Percentiles rank a stretch among this genome's conserved stretches.
Conservation (phyloP, 1,140 invertebrate species). For the Periplaneta americana region DNA sequence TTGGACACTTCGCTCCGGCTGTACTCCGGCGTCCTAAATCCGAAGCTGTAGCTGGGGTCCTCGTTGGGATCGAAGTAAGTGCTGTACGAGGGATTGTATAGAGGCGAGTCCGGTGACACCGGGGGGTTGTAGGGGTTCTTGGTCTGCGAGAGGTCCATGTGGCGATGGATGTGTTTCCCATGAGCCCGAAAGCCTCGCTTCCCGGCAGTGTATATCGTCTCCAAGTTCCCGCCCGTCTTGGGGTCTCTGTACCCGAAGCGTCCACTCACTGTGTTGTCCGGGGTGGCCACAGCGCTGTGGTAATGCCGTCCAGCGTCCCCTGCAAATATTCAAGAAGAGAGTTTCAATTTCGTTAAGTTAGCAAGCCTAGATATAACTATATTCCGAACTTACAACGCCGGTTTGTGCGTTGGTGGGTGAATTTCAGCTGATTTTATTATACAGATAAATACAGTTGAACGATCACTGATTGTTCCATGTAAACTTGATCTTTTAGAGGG, state of each 20-base stretch:
- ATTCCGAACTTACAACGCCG: too few species aligned
- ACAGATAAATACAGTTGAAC: too few species aligned
- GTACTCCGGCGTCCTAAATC: constrained; percentile 55
- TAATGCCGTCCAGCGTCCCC: constrained; percentile 28
- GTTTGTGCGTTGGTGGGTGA: too few species aligned
- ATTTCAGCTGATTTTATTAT: too few species aligned
- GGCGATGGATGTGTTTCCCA: constrained; percentile 60
- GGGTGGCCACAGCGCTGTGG: constrained; percentile 25
- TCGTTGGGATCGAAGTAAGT: constrained; percentile 63
- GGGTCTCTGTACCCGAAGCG: constrained; percentile 60
- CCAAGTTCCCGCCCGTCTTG: constrained; percentile 51
- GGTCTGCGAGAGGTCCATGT: constrained; percentile 47
- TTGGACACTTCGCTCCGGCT: constrained; percentile 47
- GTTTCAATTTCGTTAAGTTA: neutral
- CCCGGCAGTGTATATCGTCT: constrained; percentile 65
- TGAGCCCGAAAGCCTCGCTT: constrained; percentile 61
- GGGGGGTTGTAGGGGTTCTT: constrained; percentile 33
- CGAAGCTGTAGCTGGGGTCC: constrained; percentile 63
- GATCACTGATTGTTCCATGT: too few species aligned
- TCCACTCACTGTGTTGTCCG: constrained; percentile 30
- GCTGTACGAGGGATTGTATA: constrained; percentile 49
- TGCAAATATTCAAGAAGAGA: neutral
- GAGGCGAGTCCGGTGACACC: constrained; percentile 25
- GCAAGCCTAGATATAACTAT: too few species aligned
- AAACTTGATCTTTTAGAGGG: too few species aligned